Base-by-base conservation (phyloP, 2,113 vertebrate species). In the Pachypanchax playfairii region DNA sequence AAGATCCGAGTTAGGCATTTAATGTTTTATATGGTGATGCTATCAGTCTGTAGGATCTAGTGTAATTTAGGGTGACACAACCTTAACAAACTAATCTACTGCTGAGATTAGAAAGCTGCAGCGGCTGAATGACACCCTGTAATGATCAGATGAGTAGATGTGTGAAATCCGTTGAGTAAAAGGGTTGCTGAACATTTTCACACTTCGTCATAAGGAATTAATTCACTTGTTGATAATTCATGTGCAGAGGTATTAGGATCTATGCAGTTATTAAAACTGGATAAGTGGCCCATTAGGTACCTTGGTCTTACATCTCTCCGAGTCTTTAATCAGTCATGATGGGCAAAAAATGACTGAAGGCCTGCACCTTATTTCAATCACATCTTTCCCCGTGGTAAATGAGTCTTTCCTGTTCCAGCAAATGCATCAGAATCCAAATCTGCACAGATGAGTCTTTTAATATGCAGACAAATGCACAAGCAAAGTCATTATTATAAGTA, bases 151-250 rank as follows among this genome's bases (percentile, higher is more conserved):
- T 49, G 35, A 44, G 18, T 21, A 24, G 38, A 64, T 28, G 51
- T 66, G 59, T 54, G 65, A 77, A 47, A 26, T 56, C n/a, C 44
- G 12, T 42, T 55, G 41, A 49, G n/a, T 53, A 53, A 59, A 31
- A 51, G 65, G 14, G 48, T 33, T 14, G 11, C 11, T 2, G 2
- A 59, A 28, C 18, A 61, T 51, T 46, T 75, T 70, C 69, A 69
- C 63, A 73, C 44, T 21, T 63, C 6, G 24, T 52, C 42, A 65
- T 72, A 62, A 59, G 24, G 20, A 55, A 79, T 65, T 6, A 52
- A 70, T 65, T 22, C 13, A 47, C 41, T 36, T 59, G 26, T 70
- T 65, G 46, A 49, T 76, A 66, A 79, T 72, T 62, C 39, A 66
- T 77, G 46, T 55, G 46, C 39, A 49, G 55, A 20, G 1, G 1